phyloP scores from a whole-genome alignment of 2,113 vertebrate genomes.

The Arvicanthis niloticus region DNA sequence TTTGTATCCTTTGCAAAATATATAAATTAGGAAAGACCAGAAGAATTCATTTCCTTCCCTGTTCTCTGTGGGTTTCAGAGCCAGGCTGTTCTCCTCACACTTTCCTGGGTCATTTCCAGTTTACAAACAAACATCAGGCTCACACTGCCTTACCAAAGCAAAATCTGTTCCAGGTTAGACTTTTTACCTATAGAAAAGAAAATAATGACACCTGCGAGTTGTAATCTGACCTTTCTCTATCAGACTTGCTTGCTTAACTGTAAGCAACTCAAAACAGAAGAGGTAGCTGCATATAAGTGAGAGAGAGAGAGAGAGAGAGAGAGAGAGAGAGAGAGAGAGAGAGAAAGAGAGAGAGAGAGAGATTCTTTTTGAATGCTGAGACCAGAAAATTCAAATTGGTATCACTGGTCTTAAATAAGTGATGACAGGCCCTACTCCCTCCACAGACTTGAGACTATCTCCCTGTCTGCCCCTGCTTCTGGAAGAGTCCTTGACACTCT shows the following conservation, averaged over 20 bases:
- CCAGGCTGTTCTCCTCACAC: neutral
- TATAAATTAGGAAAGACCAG: neutral
- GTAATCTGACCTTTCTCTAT: neutral
- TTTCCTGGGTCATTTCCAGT: neutral
- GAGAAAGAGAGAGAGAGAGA: neutral
- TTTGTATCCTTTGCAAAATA: neutral
- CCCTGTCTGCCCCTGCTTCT: neutral
- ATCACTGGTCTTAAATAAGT: neutral
- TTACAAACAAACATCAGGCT: slow-evolving; percentile 1
- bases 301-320: neutral
- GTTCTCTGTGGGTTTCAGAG: slow-evolving; percentile 34
- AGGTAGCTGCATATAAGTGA: neutral
- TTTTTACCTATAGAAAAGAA: neutral
- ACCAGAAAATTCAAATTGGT: neutral
- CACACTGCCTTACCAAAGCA: neutral
- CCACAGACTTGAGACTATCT: neutral
- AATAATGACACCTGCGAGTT: neutral
- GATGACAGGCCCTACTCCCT: neutral
- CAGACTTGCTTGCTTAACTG: neutral
- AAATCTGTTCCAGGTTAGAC: neutral
- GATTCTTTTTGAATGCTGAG: neutral
- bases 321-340: too few relatives aligned
- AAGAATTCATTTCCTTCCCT: slow-evolving; percentile 6
- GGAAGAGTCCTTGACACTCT: neutral
- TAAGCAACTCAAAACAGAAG: neutral